Conservation (phyloP, 2,113 vertebrate species). For the Poecilia latipinna region DNA sequence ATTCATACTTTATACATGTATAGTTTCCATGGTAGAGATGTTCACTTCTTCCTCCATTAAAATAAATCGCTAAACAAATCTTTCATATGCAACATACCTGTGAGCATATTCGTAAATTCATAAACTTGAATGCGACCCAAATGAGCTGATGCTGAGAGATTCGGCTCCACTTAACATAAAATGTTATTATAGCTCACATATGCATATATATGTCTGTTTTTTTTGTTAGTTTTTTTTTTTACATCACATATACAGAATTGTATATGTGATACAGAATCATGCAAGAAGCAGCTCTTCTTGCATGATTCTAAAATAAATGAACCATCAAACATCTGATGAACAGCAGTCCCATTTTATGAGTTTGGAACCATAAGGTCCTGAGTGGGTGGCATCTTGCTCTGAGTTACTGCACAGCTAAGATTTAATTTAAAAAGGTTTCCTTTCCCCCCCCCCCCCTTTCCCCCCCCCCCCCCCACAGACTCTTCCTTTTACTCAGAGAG, state of each 20-base stretch:
- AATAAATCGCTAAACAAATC: neutral
- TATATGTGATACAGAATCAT: too few relatives aligned
- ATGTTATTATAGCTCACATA: neutral
- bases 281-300: conserved; percentile 4
- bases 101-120: neutral
- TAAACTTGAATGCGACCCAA: conserved; percentile 6
- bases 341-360: conserved; percentile 30
- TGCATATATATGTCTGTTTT: neutral
- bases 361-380: conserved; percentile 18
- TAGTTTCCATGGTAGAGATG: too few relatives aligned
- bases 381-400: conserved; percentile 33
- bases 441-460: neutral
- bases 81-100: conserved; percentile 15
- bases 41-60: too few relatives aligned
- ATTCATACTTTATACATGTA: neutral
- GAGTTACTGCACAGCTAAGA: conserved; percentile 20
- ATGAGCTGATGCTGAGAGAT: conserved; percentile 2
- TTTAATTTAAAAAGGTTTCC: conserved; percentile 11
- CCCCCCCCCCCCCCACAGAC: neutral
- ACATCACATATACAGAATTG: conserved; percentile 18
- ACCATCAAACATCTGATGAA: conserved; percentile 5
- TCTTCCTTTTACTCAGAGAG: neutral
- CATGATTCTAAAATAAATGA: conserved; percentile 21
- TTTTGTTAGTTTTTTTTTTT: too few relatives aligned
- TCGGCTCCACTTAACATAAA: neutral